Percentiles rank a stretch among this genome's conserved stretches.
phyloP scores from a whole-genome alignment of 2,113 vertebrate genomes.

The Gobius niger region DNA sequence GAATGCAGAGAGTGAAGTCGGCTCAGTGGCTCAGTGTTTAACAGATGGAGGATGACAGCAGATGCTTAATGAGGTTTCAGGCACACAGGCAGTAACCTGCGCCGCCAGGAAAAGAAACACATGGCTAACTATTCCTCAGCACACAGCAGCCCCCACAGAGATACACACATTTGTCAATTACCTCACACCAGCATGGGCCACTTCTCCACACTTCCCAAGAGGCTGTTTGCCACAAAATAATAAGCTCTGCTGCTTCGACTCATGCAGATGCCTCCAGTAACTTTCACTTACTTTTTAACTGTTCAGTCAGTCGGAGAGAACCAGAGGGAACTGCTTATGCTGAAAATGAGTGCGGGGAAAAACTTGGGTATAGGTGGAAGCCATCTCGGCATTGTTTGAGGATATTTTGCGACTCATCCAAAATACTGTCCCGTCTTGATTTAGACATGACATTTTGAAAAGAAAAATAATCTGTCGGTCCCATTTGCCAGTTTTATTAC shows the following conservation, averaged over 20 bases:
- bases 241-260: conserved; percentile 12
- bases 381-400: no score
- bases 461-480: no score
- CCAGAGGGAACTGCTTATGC: not conserved
- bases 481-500: no score
- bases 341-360: not conserved
- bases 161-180: conserved; percentile 67
- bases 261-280: conserved; percentile 16
- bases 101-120: conserved; percentile 72
- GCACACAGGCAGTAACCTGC: conserved; percentile 67
- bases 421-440: no score
- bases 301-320: not conserved
- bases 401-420: no score
- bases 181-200: conserved; percentile 22
- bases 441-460: no score
- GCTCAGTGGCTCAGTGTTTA: conserved; percentile 64
- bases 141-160: conserved; percentile 46
- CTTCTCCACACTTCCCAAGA: conserved; percentile 20
- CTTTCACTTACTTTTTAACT: conserved; percentile 5
- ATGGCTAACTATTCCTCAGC: conserved; percentile 70
- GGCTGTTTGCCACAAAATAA: conserved; percentile 17
- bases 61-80: conserved; percentile 77
- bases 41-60: conserved; percentile 76
- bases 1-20: conserved; percentile 29
- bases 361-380: not conserved